phyloP scores from a whole-genome alignment of 2,797 vertebrate species.

The Sternarchorhynchus goeldii region DNA sequence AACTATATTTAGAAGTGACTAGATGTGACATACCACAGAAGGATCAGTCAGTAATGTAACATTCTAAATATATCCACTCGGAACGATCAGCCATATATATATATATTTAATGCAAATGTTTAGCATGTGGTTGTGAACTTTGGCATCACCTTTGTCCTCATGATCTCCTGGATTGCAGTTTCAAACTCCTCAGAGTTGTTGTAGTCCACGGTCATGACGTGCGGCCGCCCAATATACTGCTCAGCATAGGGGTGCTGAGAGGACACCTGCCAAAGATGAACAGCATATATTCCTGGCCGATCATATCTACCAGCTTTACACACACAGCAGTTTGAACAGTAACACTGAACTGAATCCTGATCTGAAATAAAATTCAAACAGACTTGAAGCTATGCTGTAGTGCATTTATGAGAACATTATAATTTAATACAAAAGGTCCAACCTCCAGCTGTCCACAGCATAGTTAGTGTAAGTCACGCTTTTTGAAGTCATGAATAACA shows the following conservation, averaged over 20 bases:
- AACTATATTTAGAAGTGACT: no score
- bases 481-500: not conserved
- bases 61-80: no score
- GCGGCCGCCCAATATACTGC: constrained; percentile 89
- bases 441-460: not conserved
- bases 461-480: not conserved
- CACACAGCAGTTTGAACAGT: not conserved
- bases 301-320: not conserved
- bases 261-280: constrained; percentile 78
- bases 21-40: no score
- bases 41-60: no score
- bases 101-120: no score
- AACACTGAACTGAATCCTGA: not conserved
- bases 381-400: not conserved
- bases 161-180: constrained; percentile 86
- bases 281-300: not conserved
- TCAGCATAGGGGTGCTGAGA: constrained; percentile 96
- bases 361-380: not conserved
- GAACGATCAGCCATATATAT: no score
- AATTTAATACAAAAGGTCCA: not conserved
- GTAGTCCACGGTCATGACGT: constrained; percentile 93
- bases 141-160: constrained; percentile 74
- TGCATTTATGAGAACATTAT: no score
- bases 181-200: constrained; percentile 94
- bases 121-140: no score